These are phyloP conservation scores for Parazoanthus swiftii DNA, from an alignment of 92 coral and sea anemone genomes.

Conservation along the genomic window DNA sequence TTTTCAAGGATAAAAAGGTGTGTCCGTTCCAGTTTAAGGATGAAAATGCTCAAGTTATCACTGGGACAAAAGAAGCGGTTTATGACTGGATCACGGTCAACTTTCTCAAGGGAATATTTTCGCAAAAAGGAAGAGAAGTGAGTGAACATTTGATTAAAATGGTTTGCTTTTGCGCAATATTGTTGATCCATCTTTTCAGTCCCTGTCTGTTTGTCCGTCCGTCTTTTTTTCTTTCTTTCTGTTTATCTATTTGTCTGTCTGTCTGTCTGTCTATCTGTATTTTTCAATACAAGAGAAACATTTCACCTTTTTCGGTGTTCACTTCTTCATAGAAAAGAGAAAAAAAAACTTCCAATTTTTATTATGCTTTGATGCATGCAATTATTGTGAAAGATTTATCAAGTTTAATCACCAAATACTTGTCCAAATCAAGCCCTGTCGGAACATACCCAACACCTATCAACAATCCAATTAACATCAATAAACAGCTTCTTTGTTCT, in stretches of 20 bases:
- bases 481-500: neutral
- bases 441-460: too few relatives aligned
- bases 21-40: slow-evolving; percentile 47
- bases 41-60: slow-evolving; percentile 39
- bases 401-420: too few relatives aligned
- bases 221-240: too few relatives aligned
- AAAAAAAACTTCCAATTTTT: too few relatives aligned
- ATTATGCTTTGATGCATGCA: too few relatives aligned
- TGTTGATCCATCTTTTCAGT: too few relatives aligned
- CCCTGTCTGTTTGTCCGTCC: neutral
- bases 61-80: slow-evolving; percentile 45
- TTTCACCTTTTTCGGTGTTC: too few relatives aligned
- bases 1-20: slow-evolving; percentile 40
- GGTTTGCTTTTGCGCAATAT: neutral
- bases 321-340: too few relatives aligned
- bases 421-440: too few relatives aligned
- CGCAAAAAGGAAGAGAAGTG: neutral
- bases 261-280: neutral
- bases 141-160: neutral
- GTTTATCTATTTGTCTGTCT: neutral
- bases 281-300: neutral
- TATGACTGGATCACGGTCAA: slow-evolving; percentile 54
- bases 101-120: slow-evolving; percentile 40
- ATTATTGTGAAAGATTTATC: too few relatives aligned
- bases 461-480: neutral